These are phyloP conservation scores for Ariopsis seemanni DNA, from an alignment of 2,113 vertebrate species.

Conservation along the genomic window DNA sequence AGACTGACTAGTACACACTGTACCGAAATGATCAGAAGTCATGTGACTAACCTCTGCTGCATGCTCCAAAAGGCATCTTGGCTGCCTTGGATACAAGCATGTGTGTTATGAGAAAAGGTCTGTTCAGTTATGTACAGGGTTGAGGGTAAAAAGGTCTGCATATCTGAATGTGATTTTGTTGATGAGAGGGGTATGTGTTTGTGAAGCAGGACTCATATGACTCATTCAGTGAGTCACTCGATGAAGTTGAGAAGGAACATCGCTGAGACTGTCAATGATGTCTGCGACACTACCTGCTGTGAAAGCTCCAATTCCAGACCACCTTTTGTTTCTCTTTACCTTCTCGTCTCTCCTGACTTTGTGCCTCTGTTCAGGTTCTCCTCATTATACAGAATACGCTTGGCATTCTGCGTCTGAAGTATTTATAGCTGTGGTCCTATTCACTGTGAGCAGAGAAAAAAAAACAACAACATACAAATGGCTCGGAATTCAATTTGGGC, in stretches of 20 bases:
- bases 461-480: slow-evolving; percentile 46
- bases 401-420: slow-evolving; percentile 32
- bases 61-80: slow-evolving; percentile 1
- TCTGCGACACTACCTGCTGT: slow-evolving; percentile 42
- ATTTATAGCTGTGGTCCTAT: slow-evolving; percentile 50
- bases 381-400: slow-evolving; percentile 49
- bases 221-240: slow-evolving; percentile 67
- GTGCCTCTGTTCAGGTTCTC: slow-evolving; percentile 34
- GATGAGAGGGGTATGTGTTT: slow-evolving; percentile 37
- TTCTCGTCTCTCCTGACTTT: slow-evolving; percentile 26
- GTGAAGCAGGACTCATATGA: slow-evolving; percentile 61
- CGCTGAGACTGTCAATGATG: slow-evolving; percentile 58
- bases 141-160: slow-evolving; percentile 26
- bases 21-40: not conserved
- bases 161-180: slow-evolving; percentile 45
- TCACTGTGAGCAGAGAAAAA: slow-evolving; percentile 16
- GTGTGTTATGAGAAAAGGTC: not conserved
- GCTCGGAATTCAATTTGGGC: slow-evolving; percentile 50
- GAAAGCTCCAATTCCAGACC: slow-evolving; percentile 18
- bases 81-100: not conserved
- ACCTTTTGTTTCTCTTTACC: slow-evolving; percentile 21
- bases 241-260: slow-evolving; percentile 35
- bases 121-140: not conserved
- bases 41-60: not conserved
- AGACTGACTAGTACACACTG: not conserved